Percentiles rank a stretch among this genome's conserved stretches.
Evolutionary conservation across 2,888 invertebrate species (phyloP).

Genomic region (Imbricaverruca yamaguchii): DNA sequence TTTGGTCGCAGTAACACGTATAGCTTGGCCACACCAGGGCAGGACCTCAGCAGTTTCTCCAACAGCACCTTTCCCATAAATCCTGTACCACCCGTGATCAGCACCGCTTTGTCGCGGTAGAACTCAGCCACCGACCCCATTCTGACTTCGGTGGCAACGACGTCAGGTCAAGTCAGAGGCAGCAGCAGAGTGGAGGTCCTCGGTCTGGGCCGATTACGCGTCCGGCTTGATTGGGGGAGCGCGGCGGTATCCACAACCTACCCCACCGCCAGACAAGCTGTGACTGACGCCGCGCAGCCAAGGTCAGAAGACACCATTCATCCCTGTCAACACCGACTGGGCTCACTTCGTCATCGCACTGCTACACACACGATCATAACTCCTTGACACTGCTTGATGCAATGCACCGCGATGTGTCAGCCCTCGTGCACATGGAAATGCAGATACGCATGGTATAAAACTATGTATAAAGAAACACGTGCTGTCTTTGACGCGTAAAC

Average conservation of each 20-base stretch:
- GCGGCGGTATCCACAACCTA: not conserved
- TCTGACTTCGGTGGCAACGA: not conserved
- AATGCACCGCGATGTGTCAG: too few species aligned
- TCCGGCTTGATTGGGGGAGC: not conserved
- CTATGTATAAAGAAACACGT: not conserved
- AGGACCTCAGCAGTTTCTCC: slow-evolving; percentile 78
- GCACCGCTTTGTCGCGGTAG: slow-evolving; percentile 58
- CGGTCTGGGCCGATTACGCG: not conserved
- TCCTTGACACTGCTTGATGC: not conserved
- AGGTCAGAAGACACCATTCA: slow-evolving; percentile 14
- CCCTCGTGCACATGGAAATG: too few species aligned
- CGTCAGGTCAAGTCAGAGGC: not conserved
- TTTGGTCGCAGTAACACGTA: slow-evolving; percentile 69
- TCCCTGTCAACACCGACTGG: not conserved
- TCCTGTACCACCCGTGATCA: slow-evolving; percentile 82
- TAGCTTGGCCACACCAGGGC: slow-evolving; percentile 62
- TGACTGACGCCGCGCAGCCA: slow-evolving; percentile 4
- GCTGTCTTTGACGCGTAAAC: not conserved
- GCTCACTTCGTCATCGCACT: not conserved
- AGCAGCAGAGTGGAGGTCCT: not conserved
- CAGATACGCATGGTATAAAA: too few species aligned
- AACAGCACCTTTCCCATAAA: slow-evolving; percentile 84
- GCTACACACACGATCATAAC: too few species aligned
- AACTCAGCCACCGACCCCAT: slow-evolving; percentile 50
- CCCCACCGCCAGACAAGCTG: not conserved